Percentiles rank a stretch among this genome's conserved stretches.
Conservation (phyloP, 1,140 invertebrate species). For the Lepidurus arcticus region DNA sequence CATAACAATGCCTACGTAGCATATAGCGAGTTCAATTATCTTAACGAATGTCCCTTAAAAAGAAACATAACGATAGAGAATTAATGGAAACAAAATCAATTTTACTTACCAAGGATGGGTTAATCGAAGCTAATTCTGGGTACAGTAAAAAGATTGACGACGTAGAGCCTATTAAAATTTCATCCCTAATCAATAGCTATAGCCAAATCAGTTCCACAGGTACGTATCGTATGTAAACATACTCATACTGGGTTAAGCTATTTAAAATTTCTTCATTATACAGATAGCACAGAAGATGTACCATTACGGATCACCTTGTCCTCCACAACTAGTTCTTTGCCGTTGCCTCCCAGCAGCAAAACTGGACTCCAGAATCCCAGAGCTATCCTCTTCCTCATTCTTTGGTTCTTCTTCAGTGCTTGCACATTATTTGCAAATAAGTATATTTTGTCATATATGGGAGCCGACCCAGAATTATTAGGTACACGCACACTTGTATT, state of each 20-base stretch:
- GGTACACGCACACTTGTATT: slow-evolving; percentile 43
- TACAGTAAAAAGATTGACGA: background rate
- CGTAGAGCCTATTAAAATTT: background rate
- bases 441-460: slow-evolving; percentile 69
- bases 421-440: slow-evolving; percentile 78
- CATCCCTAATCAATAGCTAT: background rate
- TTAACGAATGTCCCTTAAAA: background rate
- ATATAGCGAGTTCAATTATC: background rate
- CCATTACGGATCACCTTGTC: background rate
- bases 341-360: slow-evolving; percentile 35
- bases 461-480: slow-evolving; percentile 70
- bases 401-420: slow-evolving; percentile 74
- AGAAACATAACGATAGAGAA: background rate
- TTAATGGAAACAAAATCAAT: background rate
- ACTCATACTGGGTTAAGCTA: background rate
- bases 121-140: background rate
- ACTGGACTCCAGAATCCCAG: slow-evolving; percentile 55
- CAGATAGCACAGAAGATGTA: background rate
- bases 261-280: background rate
- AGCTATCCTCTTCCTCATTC: slow-evolving; percentile 60
- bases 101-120: background rate
- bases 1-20: background rate
- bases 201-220: background rate
- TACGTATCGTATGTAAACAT: background rate
- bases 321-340: slow-evolving; percentile 20